Conservation (phyloP, 2,888 invertebrate species). For the Tethea ocularis region DNA sequence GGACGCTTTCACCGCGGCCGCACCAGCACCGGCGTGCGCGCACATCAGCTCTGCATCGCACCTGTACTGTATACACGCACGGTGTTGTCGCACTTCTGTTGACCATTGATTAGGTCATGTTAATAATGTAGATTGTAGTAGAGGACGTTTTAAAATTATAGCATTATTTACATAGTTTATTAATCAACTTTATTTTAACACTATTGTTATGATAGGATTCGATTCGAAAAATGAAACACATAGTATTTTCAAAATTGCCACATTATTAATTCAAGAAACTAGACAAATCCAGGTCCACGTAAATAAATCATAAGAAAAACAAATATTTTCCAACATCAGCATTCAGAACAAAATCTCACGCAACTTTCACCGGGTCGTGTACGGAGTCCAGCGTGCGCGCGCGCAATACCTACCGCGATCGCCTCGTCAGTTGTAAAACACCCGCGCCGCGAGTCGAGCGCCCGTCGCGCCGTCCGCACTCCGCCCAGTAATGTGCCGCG, state of each 20-base stretch:
- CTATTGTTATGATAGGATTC: no score
- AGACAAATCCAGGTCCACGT: neutral
- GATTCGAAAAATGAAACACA: no score
- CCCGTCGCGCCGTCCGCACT: neutral
- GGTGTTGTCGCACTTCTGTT: constrained; percentile 2
- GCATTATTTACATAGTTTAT: neutral
- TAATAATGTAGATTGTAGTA: neutral
- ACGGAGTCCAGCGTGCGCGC: neutral
- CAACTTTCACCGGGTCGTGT: neutral
- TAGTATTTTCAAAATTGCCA: no score
- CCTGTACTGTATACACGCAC: constrained; percentile 4
- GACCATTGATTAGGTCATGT: neutral
- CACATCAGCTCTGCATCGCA: constrained; percentile 9
- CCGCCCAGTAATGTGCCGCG: constrained; percentile 11
- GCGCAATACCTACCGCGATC: neutral
- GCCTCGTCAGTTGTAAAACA: neutral
- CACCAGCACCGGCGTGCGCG: constrained; percentile 29
- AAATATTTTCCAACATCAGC: neutral
- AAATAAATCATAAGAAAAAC: neutral
- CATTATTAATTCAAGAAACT: no score
- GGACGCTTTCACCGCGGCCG: constrained; percentile 38
- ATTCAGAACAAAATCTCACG: neutral
- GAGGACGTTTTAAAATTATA: neutral
- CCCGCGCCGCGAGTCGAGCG: constrained; percentile 7
- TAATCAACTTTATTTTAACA: neutral